Conservation (phyloP, 1,140 invertebrate species). For the Homalodisca vitripennis region DNA sequence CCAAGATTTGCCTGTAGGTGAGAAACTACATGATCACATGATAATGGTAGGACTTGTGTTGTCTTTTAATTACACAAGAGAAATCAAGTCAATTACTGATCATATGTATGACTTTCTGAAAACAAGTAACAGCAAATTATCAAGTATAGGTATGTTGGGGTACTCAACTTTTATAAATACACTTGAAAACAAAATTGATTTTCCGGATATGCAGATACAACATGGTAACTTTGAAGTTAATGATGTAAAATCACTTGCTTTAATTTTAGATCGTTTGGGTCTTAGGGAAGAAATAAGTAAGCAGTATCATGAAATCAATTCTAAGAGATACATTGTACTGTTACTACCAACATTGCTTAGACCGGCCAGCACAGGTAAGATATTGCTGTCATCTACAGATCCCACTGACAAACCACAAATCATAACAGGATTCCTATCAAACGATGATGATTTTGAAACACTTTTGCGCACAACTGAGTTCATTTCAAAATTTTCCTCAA, state of each 20-base stretch:
- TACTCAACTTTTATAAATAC: slow-evolving; percentile 82
- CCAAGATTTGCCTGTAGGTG: slow-evolving; percentile 67
- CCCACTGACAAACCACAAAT: slow-evolving; percentile 71
- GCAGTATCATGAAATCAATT: background rate
- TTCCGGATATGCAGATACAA: slow-evolving; percentile 82
- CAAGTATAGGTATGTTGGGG: slow-evolving; percentile 72
- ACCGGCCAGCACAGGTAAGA: slow-evolving; percentile 66
- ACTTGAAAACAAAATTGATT: slow-evolving; percentile 65
- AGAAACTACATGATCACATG: slow-evolving; percentile 74
- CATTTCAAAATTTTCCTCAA: slow-evolving; percentile 25
- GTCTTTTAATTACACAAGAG: slow-evolving; percentile 60
- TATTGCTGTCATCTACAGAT: slow-evolving; percentile 61
- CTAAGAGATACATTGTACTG: background rate
- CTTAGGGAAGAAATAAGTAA: slow-evolving; percentile 6
- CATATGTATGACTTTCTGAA: slow-evolving; percentile 68
- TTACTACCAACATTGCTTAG: slow-evolving; percentile 15
- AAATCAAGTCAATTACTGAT: slow-evolving; percentile 74
- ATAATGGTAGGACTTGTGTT: background rate
- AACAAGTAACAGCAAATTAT: slow-evolving; percentile 46
- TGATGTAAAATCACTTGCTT: slow-evolving; percentile 58
- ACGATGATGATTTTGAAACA: slow-evolving; percentile 64
- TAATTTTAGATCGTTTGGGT: background rate
- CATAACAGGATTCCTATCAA: slow-evolving; percentile 73
- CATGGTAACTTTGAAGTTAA: slow-evolving; percentile 76
- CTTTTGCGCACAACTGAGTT: slow-evolving; percentile 53